These are phyloP conservation scores for Rhingia campestris DNA, from an alignment of 2,888 invertebrate genomes.

Conservation along the genomic window DNA sequence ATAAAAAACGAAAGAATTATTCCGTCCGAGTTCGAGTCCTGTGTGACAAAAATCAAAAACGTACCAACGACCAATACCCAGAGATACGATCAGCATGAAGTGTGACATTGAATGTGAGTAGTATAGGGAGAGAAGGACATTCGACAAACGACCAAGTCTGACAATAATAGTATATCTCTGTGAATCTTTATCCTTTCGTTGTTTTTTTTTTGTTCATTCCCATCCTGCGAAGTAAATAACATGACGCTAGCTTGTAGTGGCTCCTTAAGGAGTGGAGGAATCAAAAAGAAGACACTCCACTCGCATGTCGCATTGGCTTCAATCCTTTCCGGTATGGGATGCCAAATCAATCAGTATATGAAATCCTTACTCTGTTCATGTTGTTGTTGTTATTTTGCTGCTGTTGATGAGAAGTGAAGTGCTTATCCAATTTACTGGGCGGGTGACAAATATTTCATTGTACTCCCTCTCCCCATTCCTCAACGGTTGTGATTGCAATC, in stretches of 20 bases:
- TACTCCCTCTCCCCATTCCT: neutral
- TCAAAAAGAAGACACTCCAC: neutral
- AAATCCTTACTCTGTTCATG: constrained; percentile 8
- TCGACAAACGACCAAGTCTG: constrained; percentile 50
- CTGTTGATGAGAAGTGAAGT: constrained; percentile 18
- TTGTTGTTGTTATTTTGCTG: neutral
- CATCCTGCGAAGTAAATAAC: constrained; percentile 31
- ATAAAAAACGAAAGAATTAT: constrained; percentile 17
- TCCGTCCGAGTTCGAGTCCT: neutral
- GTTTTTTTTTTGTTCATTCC: constrained; percentile 6
- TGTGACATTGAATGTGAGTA: constrained; percentile 57
- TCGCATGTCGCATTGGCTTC: neutral
- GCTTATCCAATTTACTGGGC: constrained; percentile 59
- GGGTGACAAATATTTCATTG: neutral
- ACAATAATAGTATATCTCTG: constrained; percentile 53
- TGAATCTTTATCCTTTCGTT: constrained; percentile 38
- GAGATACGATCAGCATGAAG: constrained; percentile 70
- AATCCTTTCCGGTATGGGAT: neutral
- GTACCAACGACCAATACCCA: constrained; percentile 48
- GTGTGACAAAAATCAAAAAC: constrained; percentile 60
- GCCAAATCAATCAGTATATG: constrained; percentile 61
- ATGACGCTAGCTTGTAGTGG: constrained; percentile 6
- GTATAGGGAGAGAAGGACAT: constrained; percentile 42
- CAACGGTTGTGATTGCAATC: constrained; percentile 46
- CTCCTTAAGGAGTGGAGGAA: constrained; percentile 24